phyloP scores from a whole-genome alignment of 2,888 invertebrate genomes.

The Orthosia cruda region DNA sequence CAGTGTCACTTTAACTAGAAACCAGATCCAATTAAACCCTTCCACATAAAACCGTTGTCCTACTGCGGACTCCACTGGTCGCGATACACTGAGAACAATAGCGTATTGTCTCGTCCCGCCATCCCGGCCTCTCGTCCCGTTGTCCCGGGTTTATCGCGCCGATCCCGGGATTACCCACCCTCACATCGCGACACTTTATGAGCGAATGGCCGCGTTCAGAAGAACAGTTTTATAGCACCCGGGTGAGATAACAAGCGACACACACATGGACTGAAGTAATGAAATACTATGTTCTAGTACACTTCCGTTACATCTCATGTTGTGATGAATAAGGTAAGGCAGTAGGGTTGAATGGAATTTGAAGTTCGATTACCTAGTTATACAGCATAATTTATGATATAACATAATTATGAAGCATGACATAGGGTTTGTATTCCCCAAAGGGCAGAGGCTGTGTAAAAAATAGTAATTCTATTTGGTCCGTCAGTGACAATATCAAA shows the following conservation, averaged over 20 bases:
- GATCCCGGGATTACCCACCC: conserved; percentile 64
- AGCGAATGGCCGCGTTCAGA: conserved; percentile 29
- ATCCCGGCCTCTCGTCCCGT: conserved; percentile 57
- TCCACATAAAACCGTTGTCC: conserved; percentile 19
- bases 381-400: neutral
- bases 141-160: conserved; percentile 65
- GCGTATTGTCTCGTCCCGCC: conserved; percentile 64
- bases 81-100: conserved; percentile 63
- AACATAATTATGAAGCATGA: neutral
- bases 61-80: conserved; percentile 40
- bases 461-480: no score
- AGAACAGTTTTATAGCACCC: conserved; percentile 42
- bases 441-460: no score
- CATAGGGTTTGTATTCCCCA: no score
- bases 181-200: conserved; percentile 63
- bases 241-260: conserved; percentile 40
- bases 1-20: conserved; percentile 7
- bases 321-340: neutral
- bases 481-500: no score
- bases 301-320: neutral
- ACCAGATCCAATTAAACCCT: conserved; percentile 25
- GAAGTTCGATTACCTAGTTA: neutral
- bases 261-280: conserved; percentile 5
- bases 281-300: neutral
- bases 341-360: neutral